Conservation (phyloP, 2,888 invertebrate genomes). For the Spicauda simplicius region DNA sequence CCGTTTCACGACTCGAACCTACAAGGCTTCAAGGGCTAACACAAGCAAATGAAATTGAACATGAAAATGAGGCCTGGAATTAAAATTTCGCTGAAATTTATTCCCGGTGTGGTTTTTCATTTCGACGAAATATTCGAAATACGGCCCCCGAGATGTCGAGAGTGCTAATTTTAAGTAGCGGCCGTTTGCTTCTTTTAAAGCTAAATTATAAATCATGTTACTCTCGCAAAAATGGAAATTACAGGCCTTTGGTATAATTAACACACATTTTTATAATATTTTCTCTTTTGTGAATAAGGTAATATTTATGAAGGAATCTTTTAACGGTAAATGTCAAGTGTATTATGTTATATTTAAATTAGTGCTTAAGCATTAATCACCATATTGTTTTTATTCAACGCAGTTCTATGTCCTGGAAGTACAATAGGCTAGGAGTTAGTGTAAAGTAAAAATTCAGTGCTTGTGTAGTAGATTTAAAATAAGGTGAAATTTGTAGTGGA, state of each 20-base stretch:
- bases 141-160: slow-evolving; percentile 9
- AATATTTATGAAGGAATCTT: too few species aligned
- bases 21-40: too few species aligned
- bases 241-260: slow-evolving; percentile 15
- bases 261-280: slow-evolving; percentile 12
- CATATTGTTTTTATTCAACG: too few species aligned
- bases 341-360: too few species aligned
- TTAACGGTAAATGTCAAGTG: too few species aligned
- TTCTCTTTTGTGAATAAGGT: not conserved
- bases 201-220: slow-evolving; percentile 17
- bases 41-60: not conserved
- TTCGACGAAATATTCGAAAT: slow-evolving; percentile 11
- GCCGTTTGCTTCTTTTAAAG: slow-evolving; percentile 8
- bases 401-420: too few species aligned
- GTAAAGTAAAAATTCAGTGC: too few species aligned
- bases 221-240: slow-evolving; percentile 21
- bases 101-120: slow-evolving; percentile 15
- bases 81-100: slow-evolving; percentile 8
- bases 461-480: too few species aligned
- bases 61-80: slow-evolving; percentile 7
- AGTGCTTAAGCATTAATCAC: too few species aligned
- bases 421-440: too few species aligned
- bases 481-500: too few species aligned
- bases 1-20: too few species aligned
- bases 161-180: slow-evolving; percentile 9